These are phyloP conservation scores for Podocnemis expansa DNA, from an alignment of 2,113 vertebrate species.

Conservation along the genomic window DNA sequence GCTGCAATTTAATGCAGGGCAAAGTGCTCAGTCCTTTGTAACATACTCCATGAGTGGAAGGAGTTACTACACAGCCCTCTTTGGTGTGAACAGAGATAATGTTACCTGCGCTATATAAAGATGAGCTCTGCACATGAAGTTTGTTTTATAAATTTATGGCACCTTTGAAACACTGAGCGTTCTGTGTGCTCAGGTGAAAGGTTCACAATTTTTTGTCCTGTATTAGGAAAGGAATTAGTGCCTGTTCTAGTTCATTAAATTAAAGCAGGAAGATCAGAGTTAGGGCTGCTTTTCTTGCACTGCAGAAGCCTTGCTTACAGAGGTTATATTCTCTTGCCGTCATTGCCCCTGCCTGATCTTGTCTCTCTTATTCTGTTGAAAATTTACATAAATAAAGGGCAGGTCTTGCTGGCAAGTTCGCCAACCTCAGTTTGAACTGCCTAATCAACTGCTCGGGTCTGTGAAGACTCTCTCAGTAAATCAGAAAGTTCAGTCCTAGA, in stretches of 20 bases:
- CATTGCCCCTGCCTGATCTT: conserved; percentile 48
- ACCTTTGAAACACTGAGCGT: conserved; percentile 42
- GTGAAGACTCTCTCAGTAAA: too few relatives aligned
- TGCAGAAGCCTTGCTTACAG: conserved; percentile 55
- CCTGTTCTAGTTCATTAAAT: conserved; percentile 55
- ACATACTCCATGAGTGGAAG: conserved; percentile 44
- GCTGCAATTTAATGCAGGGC: conserved; percentile 8
- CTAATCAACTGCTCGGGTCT: too few relatives aligned
- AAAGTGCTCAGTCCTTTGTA: conserved; percentile 45
- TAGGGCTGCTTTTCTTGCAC: conserved; percentile 61
- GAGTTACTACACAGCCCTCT: conserved; percentile 62
- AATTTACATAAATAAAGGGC: conserved; percentile 52
- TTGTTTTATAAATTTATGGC: conserved; percentile 62
- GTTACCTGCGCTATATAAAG: conserved; percentile 51
- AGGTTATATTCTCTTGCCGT: conserved; percentile 27
- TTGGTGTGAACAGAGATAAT: conserved; percentile 19
- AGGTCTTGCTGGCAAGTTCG: too few relatives aligned
- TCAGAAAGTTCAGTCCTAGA: too few relatives aligned
- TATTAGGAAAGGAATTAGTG: conserved; percentile 66
- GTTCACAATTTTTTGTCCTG: conserved; percentile 42
- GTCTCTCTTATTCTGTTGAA: conserved; percentile 59
- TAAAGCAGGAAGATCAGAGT: conserved; percentile 66
- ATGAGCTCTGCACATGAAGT: conserved; percentile 39
- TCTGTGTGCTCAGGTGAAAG: conserved; percentile 56
- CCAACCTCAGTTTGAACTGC: too few relatives aligned